Percentiles rank a stretch among this genome's conserved stretches.
phyloP scores from a whole-genome alignment of 2,888 invertebrate genomes.

The Cerceris rybyensis region DNA sequence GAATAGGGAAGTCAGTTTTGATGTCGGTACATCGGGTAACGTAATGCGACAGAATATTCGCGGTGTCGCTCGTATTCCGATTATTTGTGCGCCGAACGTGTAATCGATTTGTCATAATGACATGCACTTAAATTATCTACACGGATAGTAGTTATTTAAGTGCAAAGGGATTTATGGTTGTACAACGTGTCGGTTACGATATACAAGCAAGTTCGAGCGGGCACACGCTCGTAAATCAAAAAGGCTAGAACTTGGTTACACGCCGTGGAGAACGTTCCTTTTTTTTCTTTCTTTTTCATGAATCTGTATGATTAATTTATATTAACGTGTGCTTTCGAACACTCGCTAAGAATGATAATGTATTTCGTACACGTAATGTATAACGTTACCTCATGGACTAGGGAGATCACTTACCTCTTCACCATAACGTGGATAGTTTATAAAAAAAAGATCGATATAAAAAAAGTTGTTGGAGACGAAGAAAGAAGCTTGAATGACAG shows the following conservation, averaged over 20 bases:
- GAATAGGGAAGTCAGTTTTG: conserved; percentile 25
- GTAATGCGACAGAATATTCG: conserved; percentile 45
- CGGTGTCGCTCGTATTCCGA: conserved; percentile 55
- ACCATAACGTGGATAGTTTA: background rate
- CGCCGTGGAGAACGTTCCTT: conserved; percentile 41
- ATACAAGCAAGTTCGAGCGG: conserved; percentile 47
- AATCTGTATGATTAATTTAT: conserved; percentile 48
- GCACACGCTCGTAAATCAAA: conserved; percentile 53
- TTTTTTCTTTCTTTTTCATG: background rate
- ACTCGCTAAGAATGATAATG: background rate
- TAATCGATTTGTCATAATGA: conserved; percentile 66
- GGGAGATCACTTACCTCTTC: background rate
- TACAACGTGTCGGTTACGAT: conserved; percentile 56
- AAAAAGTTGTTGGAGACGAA: background rate
- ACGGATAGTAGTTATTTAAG: conserved; percentile 56
- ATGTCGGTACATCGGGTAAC: background rate
- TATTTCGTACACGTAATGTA: background rate
- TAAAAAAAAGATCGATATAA: background rate
- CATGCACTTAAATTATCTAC: conserved; percentile 64
- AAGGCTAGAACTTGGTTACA: conserved; percentile 57
- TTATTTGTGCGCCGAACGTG: conserved; percentile 57
- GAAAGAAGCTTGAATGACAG: background rate
- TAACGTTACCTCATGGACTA: background rate
- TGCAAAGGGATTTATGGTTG: conserved; percentile 61
- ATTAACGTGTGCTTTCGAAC: conserved; percentile 16